These are phyloP conservation scores for Pao palembangensis DNA, from an alignment of 2,113 vertebrate genomes.

Conservation along the genomic window DNA sequence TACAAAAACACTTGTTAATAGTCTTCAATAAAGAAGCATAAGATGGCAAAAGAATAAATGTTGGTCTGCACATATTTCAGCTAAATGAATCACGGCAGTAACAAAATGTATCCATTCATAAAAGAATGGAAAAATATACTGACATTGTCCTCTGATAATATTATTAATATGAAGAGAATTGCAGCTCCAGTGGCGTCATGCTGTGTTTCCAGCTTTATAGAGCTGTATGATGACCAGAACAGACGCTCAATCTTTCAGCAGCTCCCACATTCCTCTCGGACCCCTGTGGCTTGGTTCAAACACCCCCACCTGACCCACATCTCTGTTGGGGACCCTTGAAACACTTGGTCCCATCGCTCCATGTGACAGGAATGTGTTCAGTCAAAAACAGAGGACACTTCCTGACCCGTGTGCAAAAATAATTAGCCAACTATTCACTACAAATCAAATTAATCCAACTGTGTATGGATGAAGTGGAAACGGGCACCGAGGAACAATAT, in stretches of 20 bases:
- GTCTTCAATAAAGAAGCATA: conserved; percentile 1
- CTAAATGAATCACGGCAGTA: not conserved
- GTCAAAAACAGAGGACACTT: conserved; percentile 83
- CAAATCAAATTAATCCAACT: not conserved
- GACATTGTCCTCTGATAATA: not conserved
- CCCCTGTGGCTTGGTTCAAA: conserved; percentile 6
- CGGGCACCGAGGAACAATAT: not conserved
- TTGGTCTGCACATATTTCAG: not conserved
- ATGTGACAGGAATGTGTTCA: conserved; percentile 71
- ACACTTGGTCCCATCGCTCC: conserved; percentile 77
- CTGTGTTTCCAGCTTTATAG: conserved; percentile 22
- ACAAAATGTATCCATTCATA: not conserved
- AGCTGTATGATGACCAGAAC: conserved; percentile 27
- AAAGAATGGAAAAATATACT: conserved; percentile 2
- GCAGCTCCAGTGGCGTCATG: not conserved
- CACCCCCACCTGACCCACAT: conserved; percentile 25
- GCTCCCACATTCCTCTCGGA: conserved; percentile 26
- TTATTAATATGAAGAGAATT: conserved; percentile 5
- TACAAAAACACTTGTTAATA: conserved; percentile 35
- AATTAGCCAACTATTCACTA: conserved; percentile 61
- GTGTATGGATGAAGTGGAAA: conserved; percentile 1
- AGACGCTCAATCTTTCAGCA: conserved; percentile 39
- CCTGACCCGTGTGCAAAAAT: conserved; percentile 90
- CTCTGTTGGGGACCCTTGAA: conserved; percentile 68
- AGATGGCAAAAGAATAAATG: not conserved